These are phyloP conservation scores for Heliothis virescens DNA, from an alignment of 1,140 invertebrate genomes.

Conservation along the genomic window DNA sequence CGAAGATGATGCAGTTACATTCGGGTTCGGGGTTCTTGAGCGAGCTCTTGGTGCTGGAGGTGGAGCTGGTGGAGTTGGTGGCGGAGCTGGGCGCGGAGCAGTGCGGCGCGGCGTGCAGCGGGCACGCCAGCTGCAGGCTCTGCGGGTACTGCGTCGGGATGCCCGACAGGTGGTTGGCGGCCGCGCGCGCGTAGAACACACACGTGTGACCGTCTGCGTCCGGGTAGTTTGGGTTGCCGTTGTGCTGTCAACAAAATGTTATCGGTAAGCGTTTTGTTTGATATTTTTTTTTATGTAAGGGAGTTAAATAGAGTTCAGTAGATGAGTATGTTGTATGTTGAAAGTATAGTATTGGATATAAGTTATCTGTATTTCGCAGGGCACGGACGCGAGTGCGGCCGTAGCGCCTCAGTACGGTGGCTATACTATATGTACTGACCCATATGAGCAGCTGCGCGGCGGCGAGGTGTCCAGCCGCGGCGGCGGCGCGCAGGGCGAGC, in stretches of 20 bases:
- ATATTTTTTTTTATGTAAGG: no score
- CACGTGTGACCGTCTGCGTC: conserved; percentile 83
- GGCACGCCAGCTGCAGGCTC: conserved; percentile 79
- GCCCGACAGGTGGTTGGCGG: conserved; percentile 80
- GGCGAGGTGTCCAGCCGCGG: conserved; percentile 95
- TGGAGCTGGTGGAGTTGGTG: conserved; percentile 75
- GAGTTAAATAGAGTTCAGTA: no score
- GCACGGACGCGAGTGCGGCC: no score
- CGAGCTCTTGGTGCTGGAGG: conserved; percentile 70
- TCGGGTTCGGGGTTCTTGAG: conserved; percentile 73
- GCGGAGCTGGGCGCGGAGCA: conserved; percentile 59
- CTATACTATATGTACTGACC: conserved; percentile 87
- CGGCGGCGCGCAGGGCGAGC: conserved; percentile 92
- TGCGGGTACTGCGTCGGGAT: conserved; percentile 80
- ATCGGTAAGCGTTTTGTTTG: no score
- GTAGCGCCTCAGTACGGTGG: no score
- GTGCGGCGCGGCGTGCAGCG: conserved; percentile 73
- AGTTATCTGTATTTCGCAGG: no score
- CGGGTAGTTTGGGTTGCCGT: conserved; percentile 84
- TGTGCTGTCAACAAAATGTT: conserved; percentile 75
- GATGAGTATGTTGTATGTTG: no score
- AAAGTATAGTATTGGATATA: no score
- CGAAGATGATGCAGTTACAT: conserved; percentile 83
- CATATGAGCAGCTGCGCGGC: conserved; percentile 97
- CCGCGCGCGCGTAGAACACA: conserved; percentile 83